These are phyloP conservation scores for Podarcis muralis DNA, from an alignment of 2,113 vertebrate genomes.

Conservation along the genomic window DNA sequence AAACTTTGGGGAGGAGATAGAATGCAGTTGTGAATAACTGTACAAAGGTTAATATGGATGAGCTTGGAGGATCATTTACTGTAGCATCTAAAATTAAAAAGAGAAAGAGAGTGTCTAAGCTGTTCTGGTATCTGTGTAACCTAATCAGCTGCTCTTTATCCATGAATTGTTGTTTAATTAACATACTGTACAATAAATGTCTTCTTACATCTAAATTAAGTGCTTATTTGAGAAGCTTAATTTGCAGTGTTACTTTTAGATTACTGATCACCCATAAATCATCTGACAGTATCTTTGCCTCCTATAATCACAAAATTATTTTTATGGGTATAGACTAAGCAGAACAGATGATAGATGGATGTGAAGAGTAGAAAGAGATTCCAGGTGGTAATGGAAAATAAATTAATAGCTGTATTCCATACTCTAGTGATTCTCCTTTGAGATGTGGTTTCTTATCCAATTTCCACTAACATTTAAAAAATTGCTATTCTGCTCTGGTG, in stretches of 20 bases:
- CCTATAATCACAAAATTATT: slow-evolving; percentile 46
- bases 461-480: slow-evolving; percentile 60
- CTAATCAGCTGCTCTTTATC: slow-evolving; percentile 33
- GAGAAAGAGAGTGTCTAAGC: not conserved
- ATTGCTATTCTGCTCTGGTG: slow-evolving; percentile 43
- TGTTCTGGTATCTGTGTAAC: slow-evolving; percentile 23
- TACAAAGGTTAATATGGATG: not conserved
- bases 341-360: slow-evolving; percentile 49
- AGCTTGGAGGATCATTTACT: not conserved
- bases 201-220: slow-evolving; percentile 48
- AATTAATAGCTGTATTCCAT: slow-evolving; percentile 58
- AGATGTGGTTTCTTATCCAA: slow-evolving; percentile 59
- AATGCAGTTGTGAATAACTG: not conserved
- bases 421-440: slow-evolving; percentile 54
- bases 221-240: slow-evolving; percentile 42
- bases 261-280: slow-evolving; percentile 43
- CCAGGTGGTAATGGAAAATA: slow-evolving; percentile 57
- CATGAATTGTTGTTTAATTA: slow-evolving; percentile 31
- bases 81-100: not conserved
- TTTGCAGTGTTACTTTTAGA: slow-evolving; percentile 38
- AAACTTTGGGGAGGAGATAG: not conserved
- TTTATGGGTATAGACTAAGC: slow-evolving; percentile 45
- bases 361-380: slow-evolving; percentile 27
- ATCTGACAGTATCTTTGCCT: slow-evolving; percentile 40
- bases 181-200: slow-evolving; percentile 28